Base-by-base conservation (phyloP, 2,113 vertebrate genomes). In the Psephotus haematonotus region DNA sequence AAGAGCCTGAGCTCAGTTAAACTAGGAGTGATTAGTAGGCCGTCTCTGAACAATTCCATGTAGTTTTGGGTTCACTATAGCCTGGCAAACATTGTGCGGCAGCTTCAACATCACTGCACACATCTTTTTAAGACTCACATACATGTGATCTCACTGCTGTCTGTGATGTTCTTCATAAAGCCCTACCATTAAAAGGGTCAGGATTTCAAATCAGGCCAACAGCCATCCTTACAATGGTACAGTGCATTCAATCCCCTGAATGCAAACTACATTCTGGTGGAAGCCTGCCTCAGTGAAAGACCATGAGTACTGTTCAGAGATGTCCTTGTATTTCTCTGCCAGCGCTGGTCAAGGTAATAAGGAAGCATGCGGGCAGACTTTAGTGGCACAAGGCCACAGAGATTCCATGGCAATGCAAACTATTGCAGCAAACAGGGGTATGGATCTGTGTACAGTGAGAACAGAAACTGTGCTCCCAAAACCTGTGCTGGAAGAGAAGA, bases 31-130 rank as follows among this genome's bases (percentile, higher is more conserved):
- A 13, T 18, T 50, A 71, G 63, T 5, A 69, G 79, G 60, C 47
- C 69, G 68, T 3, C 60, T 90, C 76, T 69, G 80, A 90, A 39
- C n/a, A 37, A 29, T 14, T 60, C 27, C 25, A 29, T 6, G 33
- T 6, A 20, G 67, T 22, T 92, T 69, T 3, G 12, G 53, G 12
- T 44, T 88, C 75, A 27, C 33, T 2, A 1, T 2, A 49, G 71
- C 52, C 64, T 63, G 39, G 57, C 17, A 72, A 71, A 62, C 0
- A 0, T 5, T 5, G 13, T 3, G 11, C 19, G 17, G 55, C 25
- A 68, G 55, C 46, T 95, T 39, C 65, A 55, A 1, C 19, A 72
- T 23, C 44, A 50, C 15, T 20, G 2, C 41, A 75, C 0, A 0
- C 17, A 31, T 8, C 63, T 46, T 57, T 33, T n/a, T 17, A 46